Conservation (phyloP, 1,140 invertebrate species). For the Euura saliciscinereae region DNA sequence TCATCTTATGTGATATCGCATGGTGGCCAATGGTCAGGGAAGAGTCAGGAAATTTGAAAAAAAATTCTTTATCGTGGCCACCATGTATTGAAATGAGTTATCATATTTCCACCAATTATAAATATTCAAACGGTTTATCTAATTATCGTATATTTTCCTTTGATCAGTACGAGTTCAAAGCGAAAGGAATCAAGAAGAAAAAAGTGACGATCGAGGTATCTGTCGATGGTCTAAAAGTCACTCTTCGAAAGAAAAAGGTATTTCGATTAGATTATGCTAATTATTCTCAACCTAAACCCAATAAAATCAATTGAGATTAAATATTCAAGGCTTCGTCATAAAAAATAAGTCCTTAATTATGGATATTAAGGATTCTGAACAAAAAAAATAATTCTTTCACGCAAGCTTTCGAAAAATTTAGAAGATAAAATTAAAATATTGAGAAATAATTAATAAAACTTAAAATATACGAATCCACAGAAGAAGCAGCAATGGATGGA, state of each 20-base stretch:
- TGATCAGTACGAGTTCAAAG: slow-evolving; percentile 95
- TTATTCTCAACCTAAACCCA: too few relatives aligned
- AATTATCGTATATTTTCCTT: too few relatives aligned
- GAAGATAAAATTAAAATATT: neutral
- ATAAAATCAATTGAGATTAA: too few relatives aligned
- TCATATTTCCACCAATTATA: too few relatives aligned
- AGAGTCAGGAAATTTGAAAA: too few relatives aligned
- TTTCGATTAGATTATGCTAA: slow-evolving; percentile 11
- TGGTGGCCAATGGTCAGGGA: too few relatives aligned
- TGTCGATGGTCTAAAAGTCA: slow-evolving; percentile 91
- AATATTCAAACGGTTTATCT: too few relatives aligned
- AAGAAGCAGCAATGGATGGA: slow-evolving; percentile 77
- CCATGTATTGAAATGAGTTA: neutral
- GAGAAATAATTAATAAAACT: neutral
- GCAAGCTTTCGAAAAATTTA: slow-evolving; percentile 8
- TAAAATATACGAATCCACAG: slow-evolving; percentile 46
- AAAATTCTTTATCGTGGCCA: too few relatives aligned
- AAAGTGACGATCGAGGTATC: slow-evolving; percentile 96
- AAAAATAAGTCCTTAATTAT: too few relatives aligned
- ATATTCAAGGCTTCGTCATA: too few relatives aligned
- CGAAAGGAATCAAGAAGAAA: slow-evolving; percentile 95
- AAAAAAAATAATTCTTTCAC: neutral
- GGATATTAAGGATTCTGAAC: neutral
- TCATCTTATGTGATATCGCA: too few relatives aligned
- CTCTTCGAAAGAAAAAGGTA: slow-evolving; percentile 79